Evolutionary conservation across 2,888 invertebrate genomes (phyloP), one percentile per base, ranked within the genome.

Genomic region (Drosophila engyochracea): DNA sequence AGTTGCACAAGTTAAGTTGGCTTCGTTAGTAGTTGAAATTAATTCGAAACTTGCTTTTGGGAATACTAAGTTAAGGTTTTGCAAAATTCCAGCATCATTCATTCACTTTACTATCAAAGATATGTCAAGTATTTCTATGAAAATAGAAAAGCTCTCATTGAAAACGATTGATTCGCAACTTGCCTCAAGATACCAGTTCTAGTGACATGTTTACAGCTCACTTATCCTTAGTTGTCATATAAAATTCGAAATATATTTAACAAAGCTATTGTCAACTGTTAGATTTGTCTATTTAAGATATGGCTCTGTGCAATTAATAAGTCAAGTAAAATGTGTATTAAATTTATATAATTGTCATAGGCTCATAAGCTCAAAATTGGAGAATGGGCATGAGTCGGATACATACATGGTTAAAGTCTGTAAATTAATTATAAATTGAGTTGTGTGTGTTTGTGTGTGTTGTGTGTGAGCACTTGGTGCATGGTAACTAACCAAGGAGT

Each of bases 371-470:
- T 4, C 28, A 14, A 7, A 44, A 58, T 28, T 16, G 35, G n/a
- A 33, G n/a, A 41, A 33, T 16, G 16, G 28, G 33, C 14, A 28
- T 6, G 28, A 47, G 28, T 16, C 14, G 28, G 57, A 35, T 41
- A 0, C 19, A 41, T 19, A 19, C 19, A 51, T 19, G 19, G 52
- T 4, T 30, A 33, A 44, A 4, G 39, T 16, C 51, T 37, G 51
- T 60, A 76, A 86, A 85, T 89, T 80, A 89, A 85, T 85, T 82
- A 85, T 82, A 84, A 82, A 81, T 84, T 72, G 55, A 74, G 74
- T 82, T 76, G 69, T 72, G 74, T 79, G 74, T 68, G 16, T 30
- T 28, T 60, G 28, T 31, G 54, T 55, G 19, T 37, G 47, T 49
- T 53, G 41, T 41, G 70, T 41, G n/a, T 3, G 28, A 55, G 68